Base-by-base conservation (phyloP, 2,113 vertebrate species). In the Chascanopsetta lugubris region DNA sequence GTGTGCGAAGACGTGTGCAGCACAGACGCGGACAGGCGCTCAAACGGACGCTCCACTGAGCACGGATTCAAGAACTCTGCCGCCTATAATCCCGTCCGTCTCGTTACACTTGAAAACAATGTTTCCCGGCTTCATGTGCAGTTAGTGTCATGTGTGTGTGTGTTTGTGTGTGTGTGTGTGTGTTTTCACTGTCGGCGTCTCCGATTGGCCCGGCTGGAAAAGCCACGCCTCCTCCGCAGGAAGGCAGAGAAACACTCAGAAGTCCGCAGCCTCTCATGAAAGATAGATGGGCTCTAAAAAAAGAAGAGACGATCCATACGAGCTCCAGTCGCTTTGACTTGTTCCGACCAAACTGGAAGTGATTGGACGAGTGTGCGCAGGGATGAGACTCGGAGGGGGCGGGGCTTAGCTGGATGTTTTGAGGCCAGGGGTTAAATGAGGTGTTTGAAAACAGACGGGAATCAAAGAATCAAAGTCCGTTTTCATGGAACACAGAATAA, bases 251-350 rank as follows among this genome's bases (percentile, higher is more conserved):
- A 60, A 80, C 61, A 59, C 46, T 69, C 36, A 36, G 50, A 67
- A 75, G 57, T 63, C 71, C 51, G 38, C 50, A 84, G 69, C 62
- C 42, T 48, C 65, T 79, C 77, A 83, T 86, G 45, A 87, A 89
- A 89, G 73, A 85, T 84, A 73, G 61, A 89, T 84, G 63, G 77
- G 62, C 29, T 82, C 76, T 79, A 84, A 78, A 85, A 85, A 87
- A 80, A 74, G 50, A 82, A 21, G 24, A 26, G 20, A 77, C 65
- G 54, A 65, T 64, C 62, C 67, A 72, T 83, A 85, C 3, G n/a
- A n/a, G 48, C 56, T 54, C 29, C 25, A 51, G 57, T 62, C 45
- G 64, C 47, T 72, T n/a, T 21, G 2, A 54, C 48, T 27, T 50
- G 32, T 48, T 73, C 46, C 53, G 13, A 59, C 36, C 69, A 55